Evolutionary conservation across 1,140 invertebrate species (phyloP).

Genomic region (Manduca sexta): DNA sequence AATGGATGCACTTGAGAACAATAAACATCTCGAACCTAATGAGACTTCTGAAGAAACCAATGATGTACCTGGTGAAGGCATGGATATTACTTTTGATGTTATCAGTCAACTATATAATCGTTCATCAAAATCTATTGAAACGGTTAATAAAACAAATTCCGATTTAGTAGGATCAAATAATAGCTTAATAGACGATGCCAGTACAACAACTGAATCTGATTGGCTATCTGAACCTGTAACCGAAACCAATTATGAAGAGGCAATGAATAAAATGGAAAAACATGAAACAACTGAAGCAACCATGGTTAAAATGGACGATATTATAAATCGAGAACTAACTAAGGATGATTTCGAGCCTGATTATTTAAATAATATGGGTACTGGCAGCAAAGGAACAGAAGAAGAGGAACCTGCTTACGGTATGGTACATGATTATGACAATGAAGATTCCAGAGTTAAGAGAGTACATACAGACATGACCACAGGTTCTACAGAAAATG

Average conservation of each 20-base stretch:
- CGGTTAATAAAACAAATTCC: slow-evolving; percentile 14
- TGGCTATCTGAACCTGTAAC: slow-evolving; percentile 51
- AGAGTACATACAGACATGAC: slow-evolving; percentile 55
- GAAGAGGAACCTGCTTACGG: slow-evolving; percentile 44
- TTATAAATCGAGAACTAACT: slow-evolving; percentile 33
- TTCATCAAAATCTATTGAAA: slow-evolving; percentile 46
- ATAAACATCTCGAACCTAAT: slow-evolving; percentile 32
- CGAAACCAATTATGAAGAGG: slow-evolving; percentile 45
- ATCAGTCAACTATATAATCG: slow-evolving; percentile 49
- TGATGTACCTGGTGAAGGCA: slow-evolving; percentile 29
- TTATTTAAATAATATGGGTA: slow-evolving; percentile 51
- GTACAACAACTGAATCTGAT: slow-evolving; percentile 42
- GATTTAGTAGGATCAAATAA: slow-evolving; percentile 11
- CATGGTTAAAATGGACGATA: slow-evolving; percentile 40
- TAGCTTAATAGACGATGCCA: slow-evolving; percentile 20
- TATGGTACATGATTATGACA: slow-evolving; percentile 56
- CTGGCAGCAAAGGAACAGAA: slow-evolving; percentile 38
- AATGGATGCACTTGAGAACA: slow-evolving; percentile 30
- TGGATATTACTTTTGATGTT: slow-evolving; percentile 44
- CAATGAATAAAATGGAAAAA: slow-evolving; percentile 38
- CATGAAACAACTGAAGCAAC: slow-evolving; percentile 34
- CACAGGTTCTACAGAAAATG: slow-evolving; percentile 31
- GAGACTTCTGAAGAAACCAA: slow-evolving; percentile 16
- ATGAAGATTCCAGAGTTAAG: slow-evolving; percentile 46
- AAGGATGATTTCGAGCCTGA: slow-evolving; percentile 63